Percentiles rank a stretch among this genome's conserved stretches.
phyloP scores from a whole-genome alignment of 2,797 vertebrate species.

The Lepidocolaptes lacrymiger region DNA sequence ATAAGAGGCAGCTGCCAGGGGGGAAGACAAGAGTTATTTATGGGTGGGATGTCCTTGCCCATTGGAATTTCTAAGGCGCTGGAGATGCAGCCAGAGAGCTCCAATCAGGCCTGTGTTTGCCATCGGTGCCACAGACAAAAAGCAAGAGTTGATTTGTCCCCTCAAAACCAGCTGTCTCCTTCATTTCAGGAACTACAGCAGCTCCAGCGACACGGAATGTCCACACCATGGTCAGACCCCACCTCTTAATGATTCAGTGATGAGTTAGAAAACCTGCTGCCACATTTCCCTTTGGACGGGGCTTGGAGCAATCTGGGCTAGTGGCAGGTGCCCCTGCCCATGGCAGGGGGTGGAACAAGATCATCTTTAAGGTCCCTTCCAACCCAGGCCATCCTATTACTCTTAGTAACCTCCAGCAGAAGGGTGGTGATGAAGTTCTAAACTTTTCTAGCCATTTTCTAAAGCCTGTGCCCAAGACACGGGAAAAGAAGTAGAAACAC shows the following conservation, averaged over 20 bases:
- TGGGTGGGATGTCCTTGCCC: not conserved
- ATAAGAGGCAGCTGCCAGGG: conserved; percentile 58
- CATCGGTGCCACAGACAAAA: not conserved
- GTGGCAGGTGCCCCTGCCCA: not conserved
- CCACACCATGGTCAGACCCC: not conserved
- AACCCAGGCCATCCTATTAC: not conserved
- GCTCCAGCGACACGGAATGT: rapidly evolving
- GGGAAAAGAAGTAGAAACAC: not conserved
- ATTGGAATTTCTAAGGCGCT: not conserved
- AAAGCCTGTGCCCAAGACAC: not conserved
- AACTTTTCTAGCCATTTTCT: not conserved
- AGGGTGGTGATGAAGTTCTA: not conserved
- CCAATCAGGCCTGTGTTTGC: not conserved
- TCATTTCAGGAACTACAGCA: not conserved
- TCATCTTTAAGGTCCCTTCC: not conserved
- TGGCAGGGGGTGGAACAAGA: not conserved
- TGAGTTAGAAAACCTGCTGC: rapidly evolving
- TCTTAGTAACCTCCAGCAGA: not conserved
- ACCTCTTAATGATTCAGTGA: not conserved
- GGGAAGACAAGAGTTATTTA: not conserved
- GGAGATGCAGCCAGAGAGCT: not conserved
- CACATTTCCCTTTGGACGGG: rapidly evolving
- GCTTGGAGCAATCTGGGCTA: rapidly evolving
- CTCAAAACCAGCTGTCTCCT: not conserved
- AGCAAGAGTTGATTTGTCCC: not conserved